A percentile compares a stretch with the other conserved stretches of the same genome.
Evolutionary conservation across 1,140 invertebrate species (phyloP).

Genomic region (Drosophila nikananu): DNA sequence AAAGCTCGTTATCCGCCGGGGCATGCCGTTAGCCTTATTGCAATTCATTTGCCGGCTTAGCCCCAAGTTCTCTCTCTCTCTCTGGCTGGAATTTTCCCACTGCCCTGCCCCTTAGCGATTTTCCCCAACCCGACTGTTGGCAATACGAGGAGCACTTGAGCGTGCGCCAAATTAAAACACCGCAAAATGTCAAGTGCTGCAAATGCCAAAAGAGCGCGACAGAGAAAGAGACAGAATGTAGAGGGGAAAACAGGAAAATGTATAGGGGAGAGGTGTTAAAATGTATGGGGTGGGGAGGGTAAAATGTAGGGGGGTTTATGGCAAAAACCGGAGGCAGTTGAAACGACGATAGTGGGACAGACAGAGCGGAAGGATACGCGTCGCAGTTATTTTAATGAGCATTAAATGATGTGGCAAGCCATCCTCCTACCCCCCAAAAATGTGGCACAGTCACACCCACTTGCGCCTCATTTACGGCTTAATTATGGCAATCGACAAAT

Average conservation of each 20-base stretch:
- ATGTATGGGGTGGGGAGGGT: background rate
- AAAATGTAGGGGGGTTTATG: too few species aligned
- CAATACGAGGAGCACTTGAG: slow-evolving; percentile 68
- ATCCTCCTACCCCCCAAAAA: background rate
- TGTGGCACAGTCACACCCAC: background rate
- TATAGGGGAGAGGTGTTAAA: background rate
- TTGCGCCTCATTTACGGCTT: slow-evolving; percentile 73
- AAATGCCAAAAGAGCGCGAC: slow-evolving; percentile 45
- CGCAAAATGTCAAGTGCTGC: slow-evolving; percentile 78
- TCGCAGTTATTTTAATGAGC: slow-evolving; percentile 81
- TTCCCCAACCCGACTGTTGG: slow-evolving; percentile 28
- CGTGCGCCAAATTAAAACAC: slow-evolving; percentile 79
- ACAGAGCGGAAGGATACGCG: slow-evolving; percentile 58
- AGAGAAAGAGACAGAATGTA: background rate
- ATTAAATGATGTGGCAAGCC: slow-evolving; percentile 81
- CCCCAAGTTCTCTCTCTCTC: slow-evolving; percentile 1
- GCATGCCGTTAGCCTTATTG: slow-evolving; percentile 50
- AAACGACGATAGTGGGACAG: slow-evolving; percentile 32
- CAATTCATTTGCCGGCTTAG: slow-evolving; percentile 49
- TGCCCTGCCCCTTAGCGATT: slow-evolving; percentile 2
- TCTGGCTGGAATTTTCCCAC: background rate
- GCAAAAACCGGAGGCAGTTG: slow-evolving; percentile 2
- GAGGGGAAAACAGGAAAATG: background rate
- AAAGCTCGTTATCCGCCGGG: slow-evolving; percentile 44
- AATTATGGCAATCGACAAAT: slow-evolving; percentile 79